Base-by-base conservation (phyloP, 2,797 vertebrate genomes). In the Lutjanus argentimaculatus region DNA sequence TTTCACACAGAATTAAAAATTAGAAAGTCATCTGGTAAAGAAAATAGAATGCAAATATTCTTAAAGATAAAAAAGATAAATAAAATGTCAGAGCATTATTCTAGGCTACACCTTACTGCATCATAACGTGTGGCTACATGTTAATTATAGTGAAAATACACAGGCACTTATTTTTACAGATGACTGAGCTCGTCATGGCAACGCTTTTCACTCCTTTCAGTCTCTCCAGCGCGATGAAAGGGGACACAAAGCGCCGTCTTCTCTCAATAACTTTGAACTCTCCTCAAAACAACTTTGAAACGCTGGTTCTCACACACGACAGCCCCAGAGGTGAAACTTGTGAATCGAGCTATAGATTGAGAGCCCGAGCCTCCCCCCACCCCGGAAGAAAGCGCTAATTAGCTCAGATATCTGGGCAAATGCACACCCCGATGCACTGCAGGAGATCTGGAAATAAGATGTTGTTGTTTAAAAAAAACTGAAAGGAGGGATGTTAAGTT, bases 171-270 rank as follows among this genome's bases (percentile, higher is more conserved):
- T 95, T 96, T 96, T 95, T 91, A 93, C 96, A 95, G 94, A 96
- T 97, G 96, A 96, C 90, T 96, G 96, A 90, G 87, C 92, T 94
- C 4, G 92, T 96, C 95, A 95, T 95, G 93, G 90, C 52, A 93
- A 94, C 85, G 89, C 87, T 94, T 95, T 95, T 96, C 94, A 93
- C 83, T 90, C 90, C 85, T 89, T 72, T 95, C 93, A 83, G 88
- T 87, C 91, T 73, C 85, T 88, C 91, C 92, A 92, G 82, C 71
- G 83, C 86, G 78, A 89, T 89, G 85, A 94, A 67, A 79, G 91
- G 80, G n/a, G 81, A 81, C 89, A 95, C 94, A 96, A 95, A 95
- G 93, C 76, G 13, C 83, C 88, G 53, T 91, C 90, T 89, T 85
- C 78, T 72, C 85, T 90, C 93, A 83, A 83, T 87, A 81, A 92